Evolutionary conservation across 1,140 invertebrate genomes (phyloP).

Genomic region (Pseudomyrmex flavicornis): DNA sequence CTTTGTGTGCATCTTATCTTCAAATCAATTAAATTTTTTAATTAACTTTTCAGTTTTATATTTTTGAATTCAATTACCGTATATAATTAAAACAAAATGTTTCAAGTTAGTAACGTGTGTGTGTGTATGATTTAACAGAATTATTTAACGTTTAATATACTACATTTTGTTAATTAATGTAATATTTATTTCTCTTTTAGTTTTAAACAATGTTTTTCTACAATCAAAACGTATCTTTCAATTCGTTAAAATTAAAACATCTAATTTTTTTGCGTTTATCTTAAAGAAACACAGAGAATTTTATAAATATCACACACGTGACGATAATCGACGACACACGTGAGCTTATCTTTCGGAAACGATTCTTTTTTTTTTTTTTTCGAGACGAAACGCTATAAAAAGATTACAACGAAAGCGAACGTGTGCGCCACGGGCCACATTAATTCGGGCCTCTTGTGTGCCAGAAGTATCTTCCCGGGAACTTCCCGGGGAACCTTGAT

Average conservation of each 20-base stretch:
- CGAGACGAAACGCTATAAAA: slow-evolving; percentile 43
- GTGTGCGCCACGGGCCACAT: slow-evolving; percentile 8
- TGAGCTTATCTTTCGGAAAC: not conserved
- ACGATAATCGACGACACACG: not conserved
- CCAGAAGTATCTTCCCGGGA: slow-evolving; percentile 46
- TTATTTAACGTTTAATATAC: no score
- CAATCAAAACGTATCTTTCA: no score
- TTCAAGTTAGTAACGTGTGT: no score
- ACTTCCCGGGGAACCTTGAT: slow-evolving; percentile 51
- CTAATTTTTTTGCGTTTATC: no score
- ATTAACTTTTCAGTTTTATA: not conserved
- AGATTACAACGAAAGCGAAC: slow-evolving; percentile 47
- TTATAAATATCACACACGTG: not conserved
- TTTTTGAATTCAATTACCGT: not conserved
- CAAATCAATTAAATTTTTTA: not conserved
- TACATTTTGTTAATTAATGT: no score
- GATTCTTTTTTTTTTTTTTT: not conserved
- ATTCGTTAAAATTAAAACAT: no score
- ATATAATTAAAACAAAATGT: not conserved
- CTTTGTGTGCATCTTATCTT: not conserved
- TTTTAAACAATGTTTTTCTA: no score
- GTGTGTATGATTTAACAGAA: no score
- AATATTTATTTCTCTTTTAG: no score
- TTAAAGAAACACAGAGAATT: no score
- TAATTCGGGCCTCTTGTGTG: slow-evolving; percentile 55